Evolutionary conservation across 1,140 invertebrate species (phyloP).

Genomic region (Diabrotica virgifera): DNA sequence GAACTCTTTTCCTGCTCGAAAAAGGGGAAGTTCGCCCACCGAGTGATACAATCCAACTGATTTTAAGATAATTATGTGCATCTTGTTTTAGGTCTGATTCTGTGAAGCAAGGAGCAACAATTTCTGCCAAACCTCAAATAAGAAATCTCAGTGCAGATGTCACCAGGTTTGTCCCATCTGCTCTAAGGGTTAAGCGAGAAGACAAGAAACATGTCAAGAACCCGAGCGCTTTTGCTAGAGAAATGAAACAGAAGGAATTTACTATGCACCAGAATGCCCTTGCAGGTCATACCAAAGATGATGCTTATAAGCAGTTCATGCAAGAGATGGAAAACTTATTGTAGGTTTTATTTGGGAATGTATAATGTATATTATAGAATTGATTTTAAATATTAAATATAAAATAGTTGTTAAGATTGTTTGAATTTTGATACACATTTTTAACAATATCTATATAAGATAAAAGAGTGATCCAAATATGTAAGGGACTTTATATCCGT

Average conservation of each 20-base stretch:
- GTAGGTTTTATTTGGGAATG: slow-evolving; percentile 44
- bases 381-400: too few species aligned
- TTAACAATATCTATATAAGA: too few species aligned
- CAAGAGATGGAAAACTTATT: slow-evolving; percentile 94
- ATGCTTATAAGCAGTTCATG: slow-evolving; percentile 98
- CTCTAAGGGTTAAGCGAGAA: slow-evolving; percentile 84
- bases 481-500: too few species aligned
- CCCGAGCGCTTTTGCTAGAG: slow-evolving; percentile 40
- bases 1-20: too few species aligned
- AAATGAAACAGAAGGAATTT: slow-evolving; percentile 48
- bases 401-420: too few species aligned
- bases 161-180: slow-evolving; percentile 90
- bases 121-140: slow-evolving; percentile 94
- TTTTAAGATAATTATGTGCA: slow-evolving; percentile 47
- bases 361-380: too few species aligned
- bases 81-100: slow-evolving; percentile 26
- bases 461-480: too few species aligned
- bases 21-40: too few species aligned
- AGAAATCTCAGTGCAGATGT: slow-evolving; percentile 92
- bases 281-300: slow-evolving; percentile 80
- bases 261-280: slow-evolving; percentile 35
- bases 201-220: slow-evolving; percentile 58
- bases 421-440: too few species aligned
- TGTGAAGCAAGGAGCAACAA: slow-evolving; percentile 66
- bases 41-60: too few species aligned